These are phyloP conservation scores for Calliphora vicina DNA, from an alignment of 1,140 invertebrate genomes.

Conservation along the genomic window DNA sequence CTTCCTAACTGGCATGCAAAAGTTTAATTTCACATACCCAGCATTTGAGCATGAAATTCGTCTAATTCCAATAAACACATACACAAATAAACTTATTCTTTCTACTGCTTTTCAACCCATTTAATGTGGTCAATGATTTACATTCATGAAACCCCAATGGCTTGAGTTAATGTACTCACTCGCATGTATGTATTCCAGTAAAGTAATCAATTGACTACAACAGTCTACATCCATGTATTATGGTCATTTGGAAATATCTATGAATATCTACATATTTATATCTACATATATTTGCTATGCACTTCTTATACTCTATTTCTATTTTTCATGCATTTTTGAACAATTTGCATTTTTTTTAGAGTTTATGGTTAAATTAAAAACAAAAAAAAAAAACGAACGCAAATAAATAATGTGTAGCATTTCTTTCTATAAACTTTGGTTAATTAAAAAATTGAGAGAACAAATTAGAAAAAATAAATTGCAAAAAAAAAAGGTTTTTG, in stretches of 20 bases:
- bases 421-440: not conserved
- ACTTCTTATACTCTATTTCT: not conserved
- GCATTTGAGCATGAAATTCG: no score
- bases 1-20: no score
- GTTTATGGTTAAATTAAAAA: not conserved
- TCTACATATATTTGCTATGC: not conserved
- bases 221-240: not conserved
- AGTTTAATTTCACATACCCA: no score
- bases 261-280: not conserved
- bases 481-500: not conserved
- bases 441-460: not conserved
- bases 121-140: not conserved
- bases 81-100: no score
- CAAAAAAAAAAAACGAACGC: not conserved
- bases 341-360: not conserved
- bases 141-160: not conserved
- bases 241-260: not conserved
- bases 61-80: no score
- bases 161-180: no score
- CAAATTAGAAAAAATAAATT: no score
- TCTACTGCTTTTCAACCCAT: no score
- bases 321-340: conserved; percentile 13
- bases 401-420: not conserved
- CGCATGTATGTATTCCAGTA: not conserved
- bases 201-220: not conserved